phyloP scores from a whole-genome alignment of 2,888 invertebrate species.

The Clostera curtula region DNA sequence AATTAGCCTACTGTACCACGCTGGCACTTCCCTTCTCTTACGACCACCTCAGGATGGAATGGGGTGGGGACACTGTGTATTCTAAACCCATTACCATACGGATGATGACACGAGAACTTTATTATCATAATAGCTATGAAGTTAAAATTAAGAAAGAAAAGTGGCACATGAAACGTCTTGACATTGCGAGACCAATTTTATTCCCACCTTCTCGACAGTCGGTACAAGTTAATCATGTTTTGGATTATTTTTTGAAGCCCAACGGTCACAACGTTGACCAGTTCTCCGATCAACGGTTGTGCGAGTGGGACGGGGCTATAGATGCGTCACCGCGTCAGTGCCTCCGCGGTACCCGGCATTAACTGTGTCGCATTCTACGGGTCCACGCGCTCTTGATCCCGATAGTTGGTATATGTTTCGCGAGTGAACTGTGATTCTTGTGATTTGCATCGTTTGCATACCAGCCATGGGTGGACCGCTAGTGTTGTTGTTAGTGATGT shows the following conservation, averaged over 20 bases:
- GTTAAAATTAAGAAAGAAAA: slow-evolving; percentile 4
- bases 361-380: slow-evolving; percentile 42
- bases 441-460: too few relatives aligned
- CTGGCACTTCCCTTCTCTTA: too few relatives aligned
- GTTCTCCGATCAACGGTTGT: slow-evolving; percentile 31
- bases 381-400: slow-evolving; percentile 33
- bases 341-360: slow-evolving; percentile 54
- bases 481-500: slow-evolving; percentile 61
- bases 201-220: too few relatives aligned
- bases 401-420: slow-evolving; percentile 39
- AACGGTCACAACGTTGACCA: slow-evolving; percentile 53
- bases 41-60: not conserved
- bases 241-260: slow-evolving; percentile 40
- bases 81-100: too few relatives aligned
- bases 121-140: slow-evolving; percentile 3
- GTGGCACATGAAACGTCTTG: slow-evolving; percentile 10
- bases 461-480: slow-evolving; percentile 48
- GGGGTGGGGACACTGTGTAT: too few relatives aligned
- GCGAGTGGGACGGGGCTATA: slow-evolving; percentile 43
- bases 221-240: slow-evolving; percentile 14
- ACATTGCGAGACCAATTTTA: slow-evolving; percentile 14
- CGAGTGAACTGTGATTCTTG: slow-evolving; percentile 54
- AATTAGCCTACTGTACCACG: too few relatives aligned
- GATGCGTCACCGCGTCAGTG: slow-evolving; percentile 42
- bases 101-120: too few relatives aligned